phyloP scores from a whole-genome alignment of 2,113 vertebrate species.

The Mastomys natalensis region DNA sequence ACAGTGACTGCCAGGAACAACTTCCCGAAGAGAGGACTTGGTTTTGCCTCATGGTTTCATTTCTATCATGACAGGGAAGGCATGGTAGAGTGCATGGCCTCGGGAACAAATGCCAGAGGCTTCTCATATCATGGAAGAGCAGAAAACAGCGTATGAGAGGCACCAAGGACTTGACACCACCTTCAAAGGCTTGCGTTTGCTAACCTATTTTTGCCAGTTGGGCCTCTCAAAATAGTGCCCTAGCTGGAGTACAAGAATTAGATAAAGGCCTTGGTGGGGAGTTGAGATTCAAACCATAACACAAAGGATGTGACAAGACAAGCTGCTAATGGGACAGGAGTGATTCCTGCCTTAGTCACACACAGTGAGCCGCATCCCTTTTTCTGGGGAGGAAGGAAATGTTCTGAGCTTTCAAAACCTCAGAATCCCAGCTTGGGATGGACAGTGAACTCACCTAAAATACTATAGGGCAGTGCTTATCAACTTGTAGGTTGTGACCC shows the following conservation, averaged over 20 bases:
- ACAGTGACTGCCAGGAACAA: neutral
- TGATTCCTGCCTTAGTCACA: neutral
- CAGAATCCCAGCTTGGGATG: neutral
- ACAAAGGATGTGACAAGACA: neutral
- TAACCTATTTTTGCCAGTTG: neutral
- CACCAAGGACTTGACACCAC: neutral
- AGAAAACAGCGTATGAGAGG: neutral
- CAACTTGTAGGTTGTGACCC: neutral
- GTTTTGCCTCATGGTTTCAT: neutral
- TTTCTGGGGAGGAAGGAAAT: neutral
- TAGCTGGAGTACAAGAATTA: neutral
- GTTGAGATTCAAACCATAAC: neutral
- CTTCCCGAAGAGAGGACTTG: neutral
- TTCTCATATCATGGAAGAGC: neutral
- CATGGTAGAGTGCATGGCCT: neutral
- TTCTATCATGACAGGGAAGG: neutral
- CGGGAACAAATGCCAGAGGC: neutral
- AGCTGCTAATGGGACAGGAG: neutral
- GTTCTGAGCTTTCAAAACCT: neutral
- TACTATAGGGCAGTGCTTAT: neutral
- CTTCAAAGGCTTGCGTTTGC: neutral
- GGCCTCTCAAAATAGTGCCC: neutral
- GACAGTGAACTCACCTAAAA: neutral
- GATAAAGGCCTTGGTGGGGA: neutral
- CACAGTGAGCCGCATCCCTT: neutral